Evolutionary conservation across 2,113 vertebrate species (phyloP).

Genomic region (Engraulis encrasicolus): DNA sequence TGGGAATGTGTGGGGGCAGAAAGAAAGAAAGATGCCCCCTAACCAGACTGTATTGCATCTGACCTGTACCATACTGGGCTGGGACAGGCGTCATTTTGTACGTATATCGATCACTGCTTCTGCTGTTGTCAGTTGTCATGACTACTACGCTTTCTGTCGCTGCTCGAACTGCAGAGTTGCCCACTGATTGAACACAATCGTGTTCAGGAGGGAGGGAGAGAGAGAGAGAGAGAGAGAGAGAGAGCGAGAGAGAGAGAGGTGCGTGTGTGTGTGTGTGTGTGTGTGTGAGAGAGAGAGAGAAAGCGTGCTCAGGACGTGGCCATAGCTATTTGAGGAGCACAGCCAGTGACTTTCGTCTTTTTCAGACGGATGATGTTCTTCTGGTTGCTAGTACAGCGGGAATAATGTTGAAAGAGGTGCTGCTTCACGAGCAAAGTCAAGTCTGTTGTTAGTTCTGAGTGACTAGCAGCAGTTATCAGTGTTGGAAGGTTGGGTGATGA

Average conservation of each 20-base stretch:
- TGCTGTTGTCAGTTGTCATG: constrained; percentile 19
- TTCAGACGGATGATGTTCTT: neutral
- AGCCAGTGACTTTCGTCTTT: neutral
- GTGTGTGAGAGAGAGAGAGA: neutral
- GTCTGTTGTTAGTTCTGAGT: neutral
- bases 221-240: no score
- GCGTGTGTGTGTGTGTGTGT: neutral
- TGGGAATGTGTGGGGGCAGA: neutral
- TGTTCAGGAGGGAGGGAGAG: neutral
- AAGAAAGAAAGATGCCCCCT: neutral
- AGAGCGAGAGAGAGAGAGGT: no score
- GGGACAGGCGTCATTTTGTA: neutral
- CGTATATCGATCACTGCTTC: constrained; percentile 22
- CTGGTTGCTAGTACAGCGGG: neutral
- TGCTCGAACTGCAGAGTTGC: neutral
- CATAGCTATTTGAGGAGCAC: neutral
- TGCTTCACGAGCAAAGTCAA: neutral
- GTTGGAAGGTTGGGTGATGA: neutral
- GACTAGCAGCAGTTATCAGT: neutral
- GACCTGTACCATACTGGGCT: constrained; percentile 20
- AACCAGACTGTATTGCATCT: constrained; percentile 25
- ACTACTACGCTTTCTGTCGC: constrained; percentile 18
- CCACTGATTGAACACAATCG: no score
- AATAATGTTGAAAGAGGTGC: no score
- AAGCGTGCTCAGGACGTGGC: neutral